These are phyloP conservation scores for Halcyon malimbica DNA, from an alignment of 2,113 vertebrate species.

Conservation along the genomic window DNA sequence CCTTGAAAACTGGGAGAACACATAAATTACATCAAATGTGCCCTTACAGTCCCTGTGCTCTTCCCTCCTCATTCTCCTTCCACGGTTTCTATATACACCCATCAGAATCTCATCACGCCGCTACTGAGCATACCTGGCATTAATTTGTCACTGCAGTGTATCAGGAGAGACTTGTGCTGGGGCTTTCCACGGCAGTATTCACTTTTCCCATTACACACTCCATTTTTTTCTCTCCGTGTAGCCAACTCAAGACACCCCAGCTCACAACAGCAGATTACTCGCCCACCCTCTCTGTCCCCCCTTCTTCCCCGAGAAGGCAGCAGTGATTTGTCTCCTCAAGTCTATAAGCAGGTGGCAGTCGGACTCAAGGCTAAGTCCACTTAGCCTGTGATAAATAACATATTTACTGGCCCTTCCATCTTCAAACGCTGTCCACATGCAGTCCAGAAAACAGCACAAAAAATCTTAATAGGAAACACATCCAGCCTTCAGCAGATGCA, in stretches of 20 bases:
- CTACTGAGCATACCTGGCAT: neutral
- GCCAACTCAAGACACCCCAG: neutral
- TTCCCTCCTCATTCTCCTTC: neutral
- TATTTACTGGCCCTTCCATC: constrained; percentile 35
- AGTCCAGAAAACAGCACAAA: neutral
- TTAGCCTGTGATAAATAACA: constrained; percentile 25
- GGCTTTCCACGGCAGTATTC: neutral
- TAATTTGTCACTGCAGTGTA: neutral
- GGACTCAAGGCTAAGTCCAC: constrained; percentile 26
- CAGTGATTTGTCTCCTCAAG: neutral
- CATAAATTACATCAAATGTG: neutral
- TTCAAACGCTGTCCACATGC: neutral
- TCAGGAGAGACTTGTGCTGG: neutral
- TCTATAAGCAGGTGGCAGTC: constrained; percentile 17
- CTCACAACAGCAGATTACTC: neutral
- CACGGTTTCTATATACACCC: neutral
- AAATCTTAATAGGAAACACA: constrained; percentile 22
- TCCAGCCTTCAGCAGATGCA: neutral
- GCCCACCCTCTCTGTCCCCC: rapidly evolving
- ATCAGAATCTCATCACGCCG: neutral
- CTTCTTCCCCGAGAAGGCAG: rapidly evolving
- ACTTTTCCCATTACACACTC: neutral
- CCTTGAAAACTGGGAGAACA: neutral
- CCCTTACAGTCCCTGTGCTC: neutral
- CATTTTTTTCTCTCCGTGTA: neutral